These are phyloP conservation scores for Pagrus major DNA, from an alignment of 2,113 vertebrate genomes.

Conservation along the genomic window DNA sequence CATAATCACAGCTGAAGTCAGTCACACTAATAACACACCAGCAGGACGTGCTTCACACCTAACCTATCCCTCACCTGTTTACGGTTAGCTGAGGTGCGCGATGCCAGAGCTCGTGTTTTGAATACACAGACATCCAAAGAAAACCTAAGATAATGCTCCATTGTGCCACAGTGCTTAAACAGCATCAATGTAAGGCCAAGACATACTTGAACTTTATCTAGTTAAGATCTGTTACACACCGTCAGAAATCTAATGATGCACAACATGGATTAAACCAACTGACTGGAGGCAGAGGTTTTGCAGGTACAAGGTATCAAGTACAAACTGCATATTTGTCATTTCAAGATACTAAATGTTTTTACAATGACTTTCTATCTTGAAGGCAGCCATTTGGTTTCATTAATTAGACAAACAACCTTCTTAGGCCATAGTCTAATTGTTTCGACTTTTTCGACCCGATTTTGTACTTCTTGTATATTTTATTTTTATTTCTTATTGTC, in stretches of 20 bases:
- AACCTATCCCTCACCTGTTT: constrained; percentile 32
- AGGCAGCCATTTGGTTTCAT: not conserved
- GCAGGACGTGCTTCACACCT: constrained; percentile 19
- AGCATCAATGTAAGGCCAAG: not conserved
- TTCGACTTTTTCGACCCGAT: too few relatives aligned
- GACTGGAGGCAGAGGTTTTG: not conserved
- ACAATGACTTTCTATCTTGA: not conserved
- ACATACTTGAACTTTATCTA: not conserved
- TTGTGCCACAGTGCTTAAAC: not conserved
- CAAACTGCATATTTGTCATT: not conserved
- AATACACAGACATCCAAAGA: not conserved
- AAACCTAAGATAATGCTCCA: not conserved
- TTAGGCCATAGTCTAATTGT: too few relatives aligned
- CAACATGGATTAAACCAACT: not conserved
- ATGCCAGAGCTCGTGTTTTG: constrained; percentile 30
- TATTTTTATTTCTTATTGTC: too few relatives aligned
- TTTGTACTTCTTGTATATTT: too few relatives aligned
- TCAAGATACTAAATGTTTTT: not conserved
- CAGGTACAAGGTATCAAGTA: not conserved
- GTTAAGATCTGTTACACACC: not conserved
- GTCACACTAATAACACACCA: constrained; percentile 49
- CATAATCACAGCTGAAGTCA: constrained; percentile 51
- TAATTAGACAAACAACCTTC: too few relatives aligned
- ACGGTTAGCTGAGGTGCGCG: not conserved
- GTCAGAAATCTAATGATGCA: not conserved